Base-by-base conservation (phyloP, 2,797 vertebrate genomes). In the Aselliscus stoliczkanus region DNA sequence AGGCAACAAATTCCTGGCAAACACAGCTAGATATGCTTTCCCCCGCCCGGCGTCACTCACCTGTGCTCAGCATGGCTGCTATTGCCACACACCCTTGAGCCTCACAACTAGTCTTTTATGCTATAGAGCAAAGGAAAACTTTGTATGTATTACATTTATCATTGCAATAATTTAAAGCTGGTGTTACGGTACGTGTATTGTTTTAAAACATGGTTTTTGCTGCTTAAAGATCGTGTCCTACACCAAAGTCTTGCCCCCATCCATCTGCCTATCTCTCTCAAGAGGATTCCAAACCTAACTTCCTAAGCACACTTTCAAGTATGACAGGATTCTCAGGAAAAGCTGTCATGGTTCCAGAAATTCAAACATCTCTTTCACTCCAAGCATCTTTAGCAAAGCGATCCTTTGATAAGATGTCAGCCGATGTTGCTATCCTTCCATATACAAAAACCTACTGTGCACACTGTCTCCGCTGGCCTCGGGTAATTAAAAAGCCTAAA, bases 381-480 rank as follows among this genome's bases (percentile, higher is more conserved):
- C 42, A 29, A 23, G 27, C 42, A 0, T 93, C 92, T 96, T 90
- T 90, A 88, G 92, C 56, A 70, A 97, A 93, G 54, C 83, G 79
- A 39, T 54, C 7, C 64, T 96, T 88, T 97, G 95, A 94, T 92
- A 92, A 14, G 93, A 90, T 69, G 44, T 97, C 95, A 67, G 91
- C 72, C 87, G 76, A 97, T 92, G 89, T n/a, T 96, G 97, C 87
- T 85, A 94, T 29, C 60, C 82, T 91, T 94, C 18, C 47, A 27
- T 73, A 92, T 75, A 96, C 92, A 70, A 96, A 98, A 97, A 96
- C 52, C 93, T 95, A 54, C 96, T 96, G 72, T 72, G 34, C 31
- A 54, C 88, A 81, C 92, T 67, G 73, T 86, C 77, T 94, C 92
- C 80, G 25, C 21, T 84, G 89, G 11, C 50, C 29, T 65, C 84